These are phyloP conservation scores for Heliconius hortense DNA, from an alignment of 2,888 invertebrate genomes.

Conservation along the genomic window DNA sequence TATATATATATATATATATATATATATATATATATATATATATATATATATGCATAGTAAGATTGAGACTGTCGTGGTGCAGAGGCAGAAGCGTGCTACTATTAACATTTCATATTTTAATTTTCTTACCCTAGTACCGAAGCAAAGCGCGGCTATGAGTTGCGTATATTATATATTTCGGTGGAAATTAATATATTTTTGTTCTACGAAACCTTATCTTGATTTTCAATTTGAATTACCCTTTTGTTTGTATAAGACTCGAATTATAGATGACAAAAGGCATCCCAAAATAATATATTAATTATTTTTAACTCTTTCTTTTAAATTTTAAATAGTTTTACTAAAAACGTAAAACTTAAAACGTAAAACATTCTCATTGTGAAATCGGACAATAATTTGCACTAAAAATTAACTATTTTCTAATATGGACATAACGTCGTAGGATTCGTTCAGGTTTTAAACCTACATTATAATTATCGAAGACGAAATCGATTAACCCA, in stretches of 20 bases:
- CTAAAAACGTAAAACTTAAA: not conserved
- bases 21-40: too few relatives aligned
- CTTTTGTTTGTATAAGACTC: too few relatives aligned
- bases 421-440: conserved; percentile 17
- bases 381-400: conserved; percentile 3
- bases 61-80: not conserved
- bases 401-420: conserved; percentile 17
- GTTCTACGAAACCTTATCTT: too few relatives aligned
- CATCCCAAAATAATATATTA: too few relatives aligned
- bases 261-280: too few relatives aligned
- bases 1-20: too few relatives aligned
- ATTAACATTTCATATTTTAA: too few relatives aligned
- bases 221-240: too few relatives aligned
- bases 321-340: not conserved
- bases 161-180: not conserved
- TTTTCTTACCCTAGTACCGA: too few relatives aligned
- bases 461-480: conserved; percentile 42
- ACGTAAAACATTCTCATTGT: conserved; percentile 8
- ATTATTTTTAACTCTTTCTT: not conserved
- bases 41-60: not conserved
- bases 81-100: too few relatives aligned
- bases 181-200: not conserved
- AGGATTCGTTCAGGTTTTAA: conserved; percentile 31
- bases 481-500: conserved; percentile 42
- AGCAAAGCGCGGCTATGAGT: not conserved